Base-by-base conservation (phyloP, 1,140 invertebrate genomes). In the Atopsyche davidsoni region DNA sequence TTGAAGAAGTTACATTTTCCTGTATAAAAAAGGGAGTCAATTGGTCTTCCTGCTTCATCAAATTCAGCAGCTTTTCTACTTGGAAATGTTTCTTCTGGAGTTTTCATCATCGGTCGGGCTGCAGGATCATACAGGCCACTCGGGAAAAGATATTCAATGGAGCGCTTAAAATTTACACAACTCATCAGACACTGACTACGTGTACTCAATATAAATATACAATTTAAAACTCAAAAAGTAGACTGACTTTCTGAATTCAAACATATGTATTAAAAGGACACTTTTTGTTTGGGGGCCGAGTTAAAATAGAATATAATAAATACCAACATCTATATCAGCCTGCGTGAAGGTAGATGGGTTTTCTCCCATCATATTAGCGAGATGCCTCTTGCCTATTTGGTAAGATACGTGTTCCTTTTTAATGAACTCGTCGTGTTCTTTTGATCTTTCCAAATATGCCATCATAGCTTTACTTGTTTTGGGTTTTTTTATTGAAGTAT, bases 291-390 rank as follows among this genome's bases (percentile, higher is more conserved):
- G 25, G 25, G n/a, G 25, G 25, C 7, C 13, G 6, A 13, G 34
- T 17, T 3, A 16, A 3, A 40, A 40, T 40, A 19, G 22, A 7
- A 19, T 18, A 40, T 42, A 22, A 19, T 4, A 41, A 24, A 31
- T 43, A 67, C 66, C 75, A 77, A 92, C 89, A 76, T 96, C 79
- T 11, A 97, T 79, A 67, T 96, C 86, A 56, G 83, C 76, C 68
- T 96, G 87, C 0, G 87, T 88, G 65, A 98, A 90, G 7, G 76
- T 82, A 56, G 91, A 85, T 1, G 85, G 80, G 76, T 97, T 85
- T 67, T 85, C 80, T 2, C 94, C 93, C 96, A 99, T 99, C 79
- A 99, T 98, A 68, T 98, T 98, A 3, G 96, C 96, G 44, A 99
- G 77, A 75, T 99, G 92, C 18, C 92, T 73, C 67, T 89, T 92